Evolutionary conservation across 2,888 invertebrate species (phyloP).

Genomic region (Cenopis cana): DNA sequence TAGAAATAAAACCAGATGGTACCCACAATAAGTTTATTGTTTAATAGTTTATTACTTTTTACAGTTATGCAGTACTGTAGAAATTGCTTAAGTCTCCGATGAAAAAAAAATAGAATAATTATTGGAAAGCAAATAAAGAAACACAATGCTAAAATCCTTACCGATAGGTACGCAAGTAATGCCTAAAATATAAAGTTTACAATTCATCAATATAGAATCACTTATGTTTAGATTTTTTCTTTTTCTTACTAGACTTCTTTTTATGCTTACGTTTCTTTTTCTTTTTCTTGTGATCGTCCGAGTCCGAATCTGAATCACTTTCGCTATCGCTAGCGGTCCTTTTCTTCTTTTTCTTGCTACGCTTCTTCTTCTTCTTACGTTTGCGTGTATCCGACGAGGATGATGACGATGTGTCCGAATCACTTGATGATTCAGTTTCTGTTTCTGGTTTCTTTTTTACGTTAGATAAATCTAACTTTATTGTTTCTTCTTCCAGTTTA

Average conservation of each 20-base stretch:
- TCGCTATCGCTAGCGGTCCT: constrained; percentile 87
- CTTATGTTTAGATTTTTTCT: constrained; percentile 87
- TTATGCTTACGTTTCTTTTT: constrained; percentile 89
- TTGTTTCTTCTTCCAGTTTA: constrained; percentile 74
- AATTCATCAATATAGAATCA: constrained; percentile 50
- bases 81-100: constrained; percentile 27
- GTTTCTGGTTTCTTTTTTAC: constrained; percentile 80
- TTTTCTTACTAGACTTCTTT: constrained; percentile 89
- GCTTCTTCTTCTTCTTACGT: constrained; percentile 87
- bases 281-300: constrained; percentile 87
- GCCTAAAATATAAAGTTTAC: constrained; percentile 10
- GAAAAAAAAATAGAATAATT: constrained; percentile 13
- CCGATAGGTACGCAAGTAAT: constrained; percentile 19
- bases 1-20: constrained; percentile 25
- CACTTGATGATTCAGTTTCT: constrained; percentile 75
- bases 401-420: constrained; percentile 80
- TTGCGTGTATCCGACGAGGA: constrained; percentile 83
- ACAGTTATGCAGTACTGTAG: constrained; percentile 28
- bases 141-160: constrained; percentile 29
- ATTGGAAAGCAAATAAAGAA: constrained; percentile 15
- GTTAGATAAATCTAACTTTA: constrained; percentile 79
- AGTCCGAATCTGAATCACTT: constrained; percentile 87
- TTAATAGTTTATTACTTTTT: constrained; percentile 23
- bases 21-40: constrained; percentile 36
- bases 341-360: constrained; percentile 86